Conservation (phyloP, 1,140 invertebrate species). For the Nephotettix cincticeps region DNA sequence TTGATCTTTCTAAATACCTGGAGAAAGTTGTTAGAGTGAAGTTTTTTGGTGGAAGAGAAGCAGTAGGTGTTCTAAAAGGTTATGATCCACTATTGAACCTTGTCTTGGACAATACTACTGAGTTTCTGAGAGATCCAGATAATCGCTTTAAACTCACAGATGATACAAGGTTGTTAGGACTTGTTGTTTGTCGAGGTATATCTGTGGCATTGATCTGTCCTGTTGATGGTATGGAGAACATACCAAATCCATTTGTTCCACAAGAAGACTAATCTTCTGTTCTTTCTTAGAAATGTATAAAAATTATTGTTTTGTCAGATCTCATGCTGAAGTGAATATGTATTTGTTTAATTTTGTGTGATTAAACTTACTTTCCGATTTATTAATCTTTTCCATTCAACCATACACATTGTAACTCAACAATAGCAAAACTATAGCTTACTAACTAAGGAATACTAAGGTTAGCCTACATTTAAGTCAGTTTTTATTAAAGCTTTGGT, state of each 20-base stretch:
- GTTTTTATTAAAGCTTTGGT: no score
- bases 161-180: conserved; percentile 89
- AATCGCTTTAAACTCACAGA: conserved; percentile 96
- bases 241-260: conserved; percentile 96
- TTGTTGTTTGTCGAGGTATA: conserved; percentile 97
- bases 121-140: conserved; percentile 94
- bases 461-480: no score
- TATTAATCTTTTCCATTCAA: no score
- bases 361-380: no score
- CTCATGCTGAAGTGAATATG: no score
- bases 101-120: conserved; percentile 94
- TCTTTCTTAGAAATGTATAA: conserved; percentile 7
- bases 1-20: conserved; percentile 95
- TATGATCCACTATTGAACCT: conserved; percentile 97
- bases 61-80: conserved; percentile 93
- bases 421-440: no score
- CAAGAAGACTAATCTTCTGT: conserved; percentile 68
- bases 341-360: no score
- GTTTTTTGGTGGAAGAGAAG: conserved; percentile 97
- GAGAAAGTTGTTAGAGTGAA: conserved; percentile 98
- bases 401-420: no score
- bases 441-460: no score
- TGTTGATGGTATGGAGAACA: conserved; percentile 97
- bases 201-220: conserved; percentile 96
- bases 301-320: background rate